Evolutionary conservation across 2,888 invertebrate species (phyloP).

Genomic region (Drosophila dives): DNA sequence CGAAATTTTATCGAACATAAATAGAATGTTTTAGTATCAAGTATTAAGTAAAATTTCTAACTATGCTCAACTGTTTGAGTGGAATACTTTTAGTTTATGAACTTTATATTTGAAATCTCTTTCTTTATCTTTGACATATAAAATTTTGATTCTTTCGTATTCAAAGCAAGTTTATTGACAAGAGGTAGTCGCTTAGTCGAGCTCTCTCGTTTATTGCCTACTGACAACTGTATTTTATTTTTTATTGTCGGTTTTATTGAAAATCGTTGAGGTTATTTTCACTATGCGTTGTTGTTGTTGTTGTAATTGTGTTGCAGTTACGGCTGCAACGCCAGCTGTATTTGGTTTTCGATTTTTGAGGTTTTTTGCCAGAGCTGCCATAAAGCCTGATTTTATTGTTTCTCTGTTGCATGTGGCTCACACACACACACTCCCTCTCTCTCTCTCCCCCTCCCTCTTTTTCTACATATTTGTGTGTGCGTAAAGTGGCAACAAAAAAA

Average conservation of each 20-base stretch:
- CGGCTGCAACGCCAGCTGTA: slow-evolving; percentile 45
- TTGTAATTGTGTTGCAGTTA: slow-evolving; percentile 47
- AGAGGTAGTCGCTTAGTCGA: slow-evolving; percentile 18
- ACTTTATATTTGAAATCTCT: neutral
- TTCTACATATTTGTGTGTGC: slow-evolving; percentile 1
- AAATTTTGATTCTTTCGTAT: neutral
- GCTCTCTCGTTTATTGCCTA: neutral
- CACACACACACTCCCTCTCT: slow-evolving; percentile 6
- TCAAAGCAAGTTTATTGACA: neutral
- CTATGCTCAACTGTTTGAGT: neutral
- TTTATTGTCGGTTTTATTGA: slow-evolving; percentile 27
- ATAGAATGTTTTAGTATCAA: neutral
- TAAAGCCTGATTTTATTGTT: slow-evolving; percentile 75
- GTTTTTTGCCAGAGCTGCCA: slow-evolving; percentile 57
- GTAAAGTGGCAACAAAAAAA: slow-evolving; percentile 17
- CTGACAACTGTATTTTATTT: slow-evolving; percentile 9
- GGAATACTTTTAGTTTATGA: neutral
- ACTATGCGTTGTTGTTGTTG: slow-evolving; percentile 2
- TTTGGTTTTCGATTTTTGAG: slow-evolving; percentile 56
- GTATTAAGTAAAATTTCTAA: neutral
- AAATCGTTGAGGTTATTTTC: slow-evolving; percentile 48
- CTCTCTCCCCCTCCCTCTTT: no score
- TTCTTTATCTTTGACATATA: neutral
- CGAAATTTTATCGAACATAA: neutral
- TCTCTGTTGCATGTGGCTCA: slow-evolving; percentile 27